Percentiles rank a stretch among this genome's conserved stretches.
phyloP scores from a whole-genome alignment of 1,140 invertebrate genomes.

The Procambarus clarkii region DNA sequence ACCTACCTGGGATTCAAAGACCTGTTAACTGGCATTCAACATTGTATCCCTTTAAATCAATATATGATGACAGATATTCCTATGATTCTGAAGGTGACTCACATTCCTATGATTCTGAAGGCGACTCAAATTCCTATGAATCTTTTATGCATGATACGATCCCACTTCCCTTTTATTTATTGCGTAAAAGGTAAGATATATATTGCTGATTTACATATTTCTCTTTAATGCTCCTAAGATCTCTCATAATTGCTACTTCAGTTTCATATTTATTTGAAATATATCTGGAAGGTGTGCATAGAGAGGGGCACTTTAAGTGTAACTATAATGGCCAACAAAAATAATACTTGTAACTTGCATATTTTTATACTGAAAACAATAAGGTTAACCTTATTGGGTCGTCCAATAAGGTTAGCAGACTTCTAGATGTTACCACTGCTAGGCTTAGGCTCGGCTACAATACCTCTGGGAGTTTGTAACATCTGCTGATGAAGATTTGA shows the following conservation, averaged over 20 bases:
- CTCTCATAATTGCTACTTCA: background rate
- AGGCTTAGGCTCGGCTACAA: no score
- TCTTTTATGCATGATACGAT: background rate
- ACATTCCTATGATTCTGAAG: background rate
- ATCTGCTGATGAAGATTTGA: no score
- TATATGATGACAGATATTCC: background rate
- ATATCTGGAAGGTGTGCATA: no score
- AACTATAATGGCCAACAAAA: no score
- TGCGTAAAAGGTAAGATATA: background rate
- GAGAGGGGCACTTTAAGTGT: no score
- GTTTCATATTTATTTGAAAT: background rate
- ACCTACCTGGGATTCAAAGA: background rate
- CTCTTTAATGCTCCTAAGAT: background rate
- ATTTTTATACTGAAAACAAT: no score
- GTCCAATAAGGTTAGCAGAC: no score
- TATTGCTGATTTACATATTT: background rate
- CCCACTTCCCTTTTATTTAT: conserved; percentile 1
- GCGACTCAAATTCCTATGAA: background rate
- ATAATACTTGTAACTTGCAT: no score
- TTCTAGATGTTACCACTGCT: no score
- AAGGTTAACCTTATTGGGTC: no score
- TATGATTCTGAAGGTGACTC: background rate
- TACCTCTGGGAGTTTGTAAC: no score
- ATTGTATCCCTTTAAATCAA: background rate
- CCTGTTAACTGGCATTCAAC: background rate